A percentile compares a stretch with the other conserved stretches of the same genome.
Conservation (phyloP, 2,113 vertebrate genomes). For the Hystrix brachyura region DNA sequence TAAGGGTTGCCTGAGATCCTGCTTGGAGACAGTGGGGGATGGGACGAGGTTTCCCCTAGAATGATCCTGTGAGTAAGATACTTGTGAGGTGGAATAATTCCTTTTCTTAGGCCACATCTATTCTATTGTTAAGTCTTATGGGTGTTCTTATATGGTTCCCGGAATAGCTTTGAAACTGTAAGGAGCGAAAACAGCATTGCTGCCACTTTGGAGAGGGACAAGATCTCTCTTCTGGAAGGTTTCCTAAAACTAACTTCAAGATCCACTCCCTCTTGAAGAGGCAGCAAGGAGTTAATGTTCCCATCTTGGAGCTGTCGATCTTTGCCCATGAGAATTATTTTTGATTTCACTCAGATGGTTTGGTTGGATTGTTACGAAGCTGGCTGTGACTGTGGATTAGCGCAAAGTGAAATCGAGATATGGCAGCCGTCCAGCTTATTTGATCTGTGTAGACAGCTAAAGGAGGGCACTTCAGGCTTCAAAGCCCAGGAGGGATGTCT, state of each 20-base stretch:
- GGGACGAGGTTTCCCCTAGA: not conserved
- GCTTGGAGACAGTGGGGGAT: not conserved
- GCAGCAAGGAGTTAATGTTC: constrained; percentile 74
- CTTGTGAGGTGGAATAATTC: not conserved
- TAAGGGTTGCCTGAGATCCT: constrained; percentile 8
- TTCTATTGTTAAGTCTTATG: constrained; percentile 55
- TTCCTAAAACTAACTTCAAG: constrained; percentile 48
- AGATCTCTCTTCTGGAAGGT: not conserved
- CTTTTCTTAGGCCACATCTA: not conserved
- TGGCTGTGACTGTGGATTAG: constrained; percentile 72
- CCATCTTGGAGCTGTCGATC: constrained; percentile 41
- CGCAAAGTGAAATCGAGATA: constrained; percentile 70
- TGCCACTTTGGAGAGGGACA: not conserved
- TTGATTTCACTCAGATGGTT: constrained; percentile 80
- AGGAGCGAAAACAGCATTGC: constrained; percentile 15
- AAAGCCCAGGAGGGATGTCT: constrained; percentile 78
- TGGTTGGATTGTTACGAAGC: constrained; percentile 48
- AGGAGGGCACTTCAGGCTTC: constrained; percentile 75
- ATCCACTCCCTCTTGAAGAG: constrained; percentile 6
- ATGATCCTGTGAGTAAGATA: constrained; percentile 12
- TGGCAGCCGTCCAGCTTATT: constrained; percentile 76
- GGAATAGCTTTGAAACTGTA: not conserved
- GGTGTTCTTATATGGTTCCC: not conserved
- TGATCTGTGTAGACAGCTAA: constrained; percentile 80
- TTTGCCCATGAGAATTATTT: constrained; percentile 79